These are phyloP conservation scores for Eristalis arbustorum DNA, from an alignment of 2,888 invertebrate genomes.

Conservation along the genomic window DNA sequence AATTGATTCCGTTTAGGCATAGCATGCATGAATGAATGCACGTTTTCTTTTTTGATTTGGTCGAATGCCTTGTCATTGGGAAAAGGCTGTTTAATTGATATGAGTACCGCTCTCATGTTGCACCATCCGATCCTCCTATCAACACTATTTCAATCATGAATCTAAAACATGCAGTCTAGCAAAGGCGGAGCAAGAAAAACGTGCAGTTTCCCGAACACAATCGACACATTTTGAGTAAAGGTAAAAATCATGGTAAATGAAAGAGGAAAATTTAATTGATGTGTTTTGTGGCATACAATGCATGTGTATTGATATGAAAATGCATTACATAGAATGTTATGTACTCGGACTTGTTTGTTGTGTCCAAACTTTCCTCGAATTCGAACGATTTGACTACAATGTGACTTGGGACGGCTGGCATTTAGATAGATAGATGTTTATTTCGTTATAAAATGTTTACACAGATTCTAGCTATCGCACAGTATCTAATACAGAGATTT, in stretches of 20 bases:
- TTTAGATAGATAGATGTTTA: no score
- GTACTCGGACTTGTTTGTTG: no score
- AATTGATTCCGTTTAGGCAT: constrained; percentile 63
- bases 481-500: no score
- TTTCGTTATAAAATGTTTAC: no score
- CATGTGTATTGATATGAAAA: background rate
- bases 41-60: constrained; percentile 49
- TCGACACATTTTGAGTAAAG: constrained; percentile 54
- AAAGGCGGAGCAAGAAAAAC: constrained; percentile 27
- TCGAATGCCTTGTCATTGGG: constrained; percentile 64
- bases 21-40: constrained; percentile 59
- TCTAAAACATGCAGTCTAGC: constrained; percentile 20
- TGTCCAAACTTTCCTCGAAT: no score
- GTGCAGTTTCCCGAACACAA: constrained; percentile 42
- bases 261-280: constrained; percentile 61
- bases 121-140: constrained; percentile 18
- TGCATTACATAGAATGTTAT: no score
- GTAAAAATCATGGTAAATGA: constrained; percentile 66
- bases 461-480: no score
- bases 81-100: constrained; percentile 62
- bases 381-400: no score
- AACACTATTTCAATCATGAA: constrained; percentile 40
- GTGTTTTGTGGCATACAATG: constrained; percentile 15
- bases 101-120: constrained; percentile 10
- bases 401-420: no score